These are phyloP conservation scores for Stenolophus ochropezus DNA, from an alignment of 2,888 invertebrate species.

Conservation along the genomic window DNA sequence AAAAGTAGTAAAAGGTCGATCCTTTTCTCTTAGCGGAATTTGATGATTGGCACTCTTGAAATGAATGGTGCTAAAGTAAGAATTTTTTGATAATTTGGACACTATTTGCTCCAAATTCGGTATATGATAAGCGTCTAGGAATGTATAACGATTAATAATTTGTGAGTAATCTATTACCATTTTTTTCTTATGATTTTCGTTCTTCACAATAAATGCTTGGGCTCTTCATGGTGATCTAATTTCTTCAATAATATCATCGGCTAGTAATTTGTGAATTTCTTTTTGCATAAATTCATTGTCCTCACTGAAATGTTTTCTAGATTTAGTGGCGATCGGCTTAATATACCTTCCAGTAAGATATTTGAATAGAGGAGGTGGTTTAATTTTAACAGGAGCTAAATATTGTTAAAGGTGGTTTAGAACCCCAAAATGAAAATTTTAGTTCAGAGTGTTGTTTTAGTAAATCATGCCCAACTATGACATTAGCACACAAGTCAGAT, in stretches of 20 bases:
- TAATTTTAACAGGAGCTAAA: no score
- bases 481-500: neutral
- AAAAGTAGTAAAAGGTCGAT: neutral
- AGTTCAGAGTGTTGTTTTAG: neutral
- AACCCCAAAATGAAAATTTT: neutral
- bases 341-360: neutral
- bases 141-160: constrained; percentile 34
- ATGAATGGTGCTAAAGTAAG: neutral
- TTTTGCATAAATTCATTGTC: neutral
- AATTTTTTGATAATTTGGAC: neutral
- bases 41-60: constrained; percentile 12
- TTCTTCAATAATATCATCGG: neutral
- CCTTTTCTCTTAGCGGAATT: neutral
- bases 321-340: neutral
- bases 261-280: neutral
- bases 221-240: neutral
- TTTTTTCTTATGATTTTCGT: neutral
- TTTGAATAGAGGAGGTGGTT: neutral
- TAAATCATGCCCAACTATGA: neutral
- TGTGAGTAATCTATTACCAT: constrained; percentile 13
- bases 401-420: no score
- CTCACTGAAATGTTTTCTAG: neutral
- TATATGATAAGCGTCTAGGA: neutral
- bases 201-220: no score
- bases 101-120: constrained; percentile 5